A percentile compares a stretch with the other conserved stretches of the same genome.
Conservation (phyloP, 2,113 vertebrate species). For the Gnathonemus longibarbis region DNA sequence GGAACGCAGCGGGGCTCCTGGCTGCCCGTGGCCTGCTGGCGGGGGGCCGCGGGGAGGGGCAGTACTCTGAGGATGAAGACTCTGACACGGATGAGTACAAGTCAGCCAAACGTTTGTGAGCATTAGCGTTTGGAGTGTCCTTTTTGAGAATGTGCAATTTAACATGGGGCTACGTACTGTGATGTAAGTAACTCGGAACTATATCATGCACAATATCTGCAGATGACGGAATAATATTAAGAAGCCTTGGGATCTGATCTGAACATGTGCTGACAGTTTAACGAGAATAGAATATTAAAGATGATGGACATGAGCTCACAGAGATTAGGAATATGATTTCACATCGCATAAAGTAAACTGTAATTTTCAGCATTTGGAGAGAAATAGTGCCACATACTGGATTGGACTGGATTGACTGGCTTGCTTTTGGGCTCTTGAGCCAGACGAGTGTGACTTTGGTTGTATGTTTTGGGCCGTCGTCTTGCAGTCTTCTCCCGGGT, state of each 20-base stretch:
- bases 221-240: neutral
- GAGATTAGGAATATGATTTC: neutral
- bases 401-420: neutral
- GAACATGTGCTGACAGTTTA: neutral
- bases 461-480: neutral
- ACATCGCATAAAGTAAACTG: neutral
- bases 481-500: neutral
- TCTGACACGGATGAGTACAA: constrained; percentile 97
- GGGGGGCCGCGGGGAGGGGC: constrained; percentile 87
- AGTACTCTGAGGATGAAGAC: constrained; percentile 94
- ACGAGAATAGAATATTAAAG: neutral
- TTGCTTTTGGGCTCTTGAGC: neutral
- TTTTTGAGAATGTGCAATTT: neutral
- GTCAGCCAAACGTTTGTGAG: constrained; percentile 79
- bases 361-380: constrained; percentile 1
- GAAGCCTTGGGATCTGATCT: neutral
- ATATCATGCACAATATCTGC: neutral
- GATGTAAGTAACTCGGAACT: no score
- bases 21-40: constrained; percentile 83
- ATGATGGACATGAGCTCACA: neutral
- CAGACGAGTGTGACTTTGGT: neutral
- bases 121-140: neutral
- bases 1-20: constrained; percentile 87
- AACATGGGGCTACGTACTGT: neutral
- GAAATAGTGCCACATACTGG: neutral